Evolutionary conservation across 1,140 invertebrate genomes (phyloP).

Genomic region (Nylanderia fulva): DNA sequence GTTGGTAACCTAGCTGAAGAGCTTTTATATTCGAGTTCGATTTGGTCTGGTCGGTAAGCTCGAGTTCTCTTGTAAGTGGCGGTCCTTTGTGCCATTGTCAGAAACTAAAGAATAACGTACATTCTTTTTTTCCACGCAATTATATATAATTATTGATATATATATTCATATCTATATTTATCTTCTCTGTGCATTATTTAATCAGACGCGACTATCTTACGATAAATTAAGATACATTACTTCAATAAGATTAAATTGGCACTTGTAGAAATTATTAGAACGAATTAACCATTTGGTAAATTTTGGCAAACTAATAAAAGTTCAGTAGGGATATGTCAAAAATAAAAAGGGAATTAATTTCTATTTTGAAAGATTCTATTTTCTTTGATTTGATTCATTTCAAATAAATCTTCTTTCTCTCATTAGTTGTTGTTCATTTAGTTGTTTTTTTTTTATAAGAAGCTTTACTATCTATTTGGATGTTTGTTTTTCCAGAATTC

Average conservation of each 20-base stretch:
- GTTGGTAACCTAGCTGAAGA: conserved; percentile 38
- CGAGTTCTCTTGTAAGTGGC: conserved; percentile 47
- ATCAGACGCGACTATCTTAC: background rate
- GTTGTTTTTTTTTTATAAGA: background rate
- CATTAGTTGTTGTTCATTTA: conserved; percentile 17
- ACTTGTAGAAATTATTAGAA: too few relatives aligned
- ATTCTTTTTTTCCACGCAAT: background rate
- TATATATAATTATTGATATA: too few relatives aligned
- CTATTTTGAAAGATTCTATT: background rate
- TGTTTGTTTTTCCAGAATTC: too few relatives aligned
- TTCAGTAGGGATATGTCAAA: background rate
- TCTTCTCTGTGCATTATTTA: background rate
- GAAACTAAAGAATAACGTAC: conserved; percentile 40
- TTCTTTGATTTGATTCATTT: background rate
- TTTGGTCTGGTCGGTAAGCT: conserved; percentile 39
- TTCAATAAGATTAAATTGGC: too few relatives aligned
- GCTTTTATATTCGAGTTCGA: conserved; percentile 9
- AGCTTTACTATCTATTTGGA: background rate
- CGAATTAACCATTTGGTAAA: too few relatives aligned
- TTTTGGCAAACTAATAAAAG: too few relatives aligned
- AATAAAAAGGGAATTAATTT: background rate
- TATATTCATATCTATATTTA: background rate
- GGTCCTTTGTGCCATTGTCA: conserved; percentile 41
- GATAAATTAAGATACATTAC: background rate
- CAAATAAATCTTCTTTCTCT: background rate